Conservation (phyloP, 2,113 vertebrate species). For the Actinemys pallida region DNA sequence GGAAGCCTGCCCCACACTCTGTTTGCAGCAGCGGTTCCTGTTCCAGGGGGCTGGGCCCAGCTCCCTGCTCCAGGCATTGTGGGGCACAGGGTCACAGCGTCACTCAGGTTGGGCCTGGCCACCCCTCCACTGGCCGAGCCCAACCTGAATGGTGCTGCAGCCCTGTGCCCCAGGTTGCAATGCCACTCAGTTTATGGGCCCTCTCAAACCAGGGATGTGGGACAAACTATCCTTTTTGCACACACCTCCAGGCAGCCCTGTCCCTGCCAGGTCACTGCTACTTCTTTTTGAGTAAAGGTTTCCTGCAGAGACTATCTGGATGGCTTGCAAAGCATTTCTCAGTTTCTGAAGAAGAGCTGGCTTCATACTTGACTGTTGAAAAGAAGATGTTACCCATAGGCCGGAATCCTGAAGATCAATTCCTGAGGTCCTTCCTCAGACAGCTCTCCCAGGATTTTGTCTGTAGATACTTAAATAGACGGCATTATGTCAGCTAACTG, state of each 20-base stretch:
- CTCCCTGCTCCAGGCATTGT: too few relatives aligned
- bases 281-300: background rate
- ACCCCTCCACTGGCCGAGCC: too few relatives aligned
- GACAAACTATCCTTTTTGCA: too few relatives aligned
- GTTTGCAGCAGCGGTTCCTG: too few relatives aligned
- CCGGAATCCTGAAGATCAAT: fast-evolving
- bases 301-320: background rate
- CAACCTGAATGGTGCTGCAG: too few relatives aligned
- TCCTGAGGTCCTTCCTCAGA: background rate
- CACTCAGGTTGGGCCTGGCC: too few relatives aligned
- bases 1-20: background rate
- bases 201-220: too few relatives aligned
- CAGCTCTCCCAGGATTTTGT: background rate
- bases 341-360: background rate
- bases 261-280: background rate
- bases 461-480: background rate
- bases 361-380: background rate
- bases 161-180: too few relatives aligned
- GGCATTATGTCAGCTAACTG: fast-evolving
- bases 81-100: too few relatives aligned
- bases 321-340: background rate
- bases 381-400: background rate
- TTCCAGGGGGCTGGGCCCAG: too few relatives aligned
- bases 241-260: too few relatives aligned
- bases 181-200: too few relatives aligned